These are phyloP conservation scores for Typhlomys cinereus DNA, from an alignment of 2,113 vertebrate genomes.

Conservation along the genomic window DNA sequence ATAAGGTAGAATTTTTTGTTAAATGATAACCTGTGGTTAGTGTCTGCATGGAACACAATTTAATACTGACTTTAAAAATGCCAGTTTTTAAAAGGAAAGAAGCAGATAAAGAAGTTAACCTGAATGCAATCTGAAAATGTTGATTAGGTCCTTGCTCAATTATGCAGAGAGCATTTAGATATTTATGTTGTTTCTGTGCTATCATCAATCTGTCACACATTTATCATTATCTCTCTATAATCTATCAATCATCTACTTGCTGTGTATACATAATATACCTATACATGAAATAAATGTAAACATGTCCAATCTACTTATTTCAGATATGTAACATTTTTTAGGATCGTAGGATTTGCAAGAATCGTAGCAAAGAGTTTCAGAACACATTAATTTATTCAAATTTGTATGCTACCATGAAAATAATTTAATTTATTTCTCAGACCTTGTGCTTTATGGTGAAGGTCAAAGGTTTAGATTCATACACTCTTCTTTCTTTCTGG, in stretches of 20 bases:
- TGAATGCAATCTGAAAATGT: not conserved
- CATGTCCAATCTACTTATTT: not conserved
- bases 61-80: not conserved
- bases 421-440: slow-evolving; percentile 66
- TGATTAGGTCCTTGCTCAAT: not conserved
- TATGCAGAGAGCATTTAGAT: not conserved
- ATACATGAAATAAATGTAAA: not conserved
- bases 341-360: slow-evolving; percentile 14
- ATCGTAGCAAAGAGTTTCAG: slow-evolving; percentile 54
- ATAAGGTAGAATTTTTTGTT: not conserved
- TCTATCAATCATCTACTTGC: not conserved
- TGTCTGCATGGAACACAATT: not conserved
- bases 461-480: slow-evolving; percentile 88
- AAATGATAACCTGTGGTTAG: not conserved
- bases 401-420: slow-evolving; percentile 66
- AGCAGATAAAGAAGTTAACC: not conserved
- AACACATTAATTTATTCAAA: slow-evolving; percentile 55
- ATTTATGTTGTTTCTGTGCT: not conserved
- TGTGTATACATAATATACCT: not conserved
- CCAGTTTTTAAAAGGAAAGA: too few species aligned
- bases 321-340: not conserved
- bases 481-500: slow-evolving; percentile 82
- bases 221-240: too few species aligned
- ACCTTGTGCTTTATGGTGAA: slow-evolving; percentile 82
- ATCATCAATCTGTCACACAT: not conserved